Conservation (phyloP, 2,888 invertebrate genomes). For the Drosophila siamana region DNA sequence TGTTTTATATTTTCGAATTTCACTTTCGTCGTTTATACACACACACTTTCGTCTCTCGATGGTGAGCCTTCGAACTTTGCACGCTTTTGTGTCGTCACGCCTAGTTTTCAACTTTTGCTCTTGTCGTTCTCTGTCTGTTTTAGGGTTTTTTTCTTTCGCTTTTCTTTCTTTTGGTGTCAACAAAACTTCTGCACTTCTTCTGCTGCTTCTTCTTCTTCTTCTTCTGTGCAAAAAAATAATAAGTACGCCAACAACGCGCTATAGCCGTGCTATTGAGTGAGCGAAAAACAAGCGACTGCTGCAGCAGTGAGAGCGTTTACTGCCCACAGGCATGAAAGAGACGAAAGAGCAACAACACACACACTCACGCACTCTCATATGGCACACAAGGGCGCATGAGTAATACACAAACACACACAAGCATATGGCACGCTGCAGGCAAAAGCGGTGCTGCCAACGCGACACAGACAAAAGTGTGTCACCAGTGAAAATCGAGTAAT, state of each 20-base stretch:
- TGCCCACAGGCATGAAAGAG: constrained; percentile 59
- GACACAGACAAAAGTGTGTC: constrained; percentile 48
- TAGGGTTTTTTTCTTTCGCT: constrained; percentile 48
- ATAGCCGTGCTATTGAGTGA: constrained; percentile 66
- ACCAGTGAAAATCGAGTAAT: constrained; percentile 37
- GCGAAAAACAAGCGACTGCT: constrained; percentile 70
- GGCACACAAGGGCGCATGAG: constrained; percentile 59
- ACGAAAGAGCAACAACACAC: constrained; percentile 48
- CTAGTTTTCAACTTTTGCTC: constrained; percentile 49
- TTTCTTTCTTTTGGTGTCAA: constrained; percentile 64
- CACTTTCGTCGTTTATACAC: constrained; percentile 35
- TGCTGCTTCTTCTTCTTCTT: constrained; percentile 52
- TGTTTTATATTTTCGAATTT: constrained; percentile 35
- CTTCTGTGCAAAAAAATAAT: constrained; percentile 57
- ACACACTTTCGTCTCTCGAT: constrained; percentile 39
- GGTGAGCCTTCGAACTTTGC: constrained; percentile 30
- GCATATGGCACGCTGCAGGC: constrained; percentile 63
- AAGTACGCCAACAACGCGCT: constrained; percentile 63
- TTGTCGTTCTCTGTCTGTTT: constrained; percentile 37
- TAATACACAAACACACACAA: constrained; percentile 61
- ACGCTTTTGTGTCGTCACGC: constrained; percentile 56
- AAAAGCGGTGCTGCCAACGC: constrained; percentile 53
- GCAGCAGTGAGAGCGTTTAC: constrained; percentile 48
- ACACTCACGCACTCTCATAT: constrained; percentile 45
- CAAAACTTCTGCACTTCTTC: constrained; percentile 61